Conservation (phyloP, 2,888 invertebrate species). For the Rhagium mordax region DNA sequence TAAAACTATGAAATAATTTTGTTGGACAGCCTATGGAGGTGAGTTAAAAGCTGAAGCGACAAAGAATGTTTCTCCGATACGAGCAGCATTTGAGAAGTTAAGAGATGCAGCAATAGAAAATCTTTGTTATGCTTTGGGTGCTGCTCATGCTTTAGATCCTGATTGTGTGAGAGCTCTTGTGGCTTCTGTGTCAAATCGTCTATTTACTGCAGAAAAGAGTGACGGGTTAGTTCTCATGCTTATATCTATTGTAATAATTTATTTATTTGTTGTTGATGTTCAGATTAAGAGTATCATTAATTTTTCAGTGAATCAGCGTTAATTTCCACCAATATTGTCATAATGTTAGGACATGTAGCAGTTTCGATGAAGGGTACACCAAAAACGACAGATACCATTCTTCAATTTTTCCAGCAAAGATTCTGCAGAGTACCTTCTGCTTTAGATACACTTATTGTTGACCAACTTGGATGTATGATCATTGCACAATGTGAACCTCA, state of each 20-base stretch:
- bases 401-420: constrained; percentile 97
- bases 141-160: constrained; percentile 90
- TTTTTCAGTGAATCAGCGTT: constrained; percentile 86
- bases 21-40: constrained; percentile 76
- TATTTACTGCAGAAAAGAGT: constrained; percentile 94
- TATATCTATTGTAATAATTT: too few relatives aligned
- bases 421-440: constrained; percentile 95
- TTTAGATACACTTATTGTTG: constrained; percentile 94
- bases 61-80: constrained; percentile 73
- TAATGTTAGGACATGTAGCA: constrained; percentile 97
- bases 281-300: too few relatives aligned
- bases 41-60: constrained; percentile 74
- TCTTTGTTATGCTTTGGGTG: constrained; percentile 92
- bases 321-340: constrained; percentile 96
- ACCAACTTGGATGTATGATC: constrained; percentile 98
- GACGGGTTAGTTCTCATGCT: constrained; percentile 76
- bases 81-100: constrained; percentile 89
- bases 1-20: not conserved
- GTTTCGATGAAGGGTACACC: constrained; percentile 94
- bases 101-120: constrained; percentile 97
- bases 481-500: constrained; percentile 91
- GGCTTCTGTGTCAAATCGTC: constrained; percentile 94
- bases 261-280: too few relatives aligned
- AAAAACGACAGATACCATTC: constrained; percentile 93
- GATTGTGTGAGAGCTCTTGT: constrained; percentile 96